Base-by-base conservation (phyloP, 2,797 vertebrate genomes). In the Coregonus sp. region DNA sequence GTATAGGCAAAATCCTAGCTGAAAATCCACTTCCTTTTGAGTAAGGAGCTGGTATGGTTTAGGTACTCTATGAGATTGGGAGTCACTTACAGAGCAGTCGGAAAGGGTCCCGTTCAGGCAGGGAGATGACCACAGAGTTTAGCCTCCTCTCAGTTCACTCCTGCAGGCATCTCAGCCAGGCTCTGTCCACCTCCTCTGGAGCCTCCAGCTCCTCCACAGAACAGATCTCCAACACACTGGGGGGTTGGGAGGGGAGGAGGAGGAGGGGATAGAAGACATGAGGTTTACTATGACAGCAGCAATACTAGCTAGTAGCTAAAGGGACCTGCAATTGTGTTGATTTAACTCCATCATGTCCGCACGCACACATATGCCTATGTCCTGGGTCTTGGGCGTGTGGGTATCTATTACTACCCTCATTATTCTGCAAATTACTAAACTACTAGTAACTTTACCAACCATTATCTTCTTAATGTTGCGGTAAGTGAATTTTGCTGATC, bases 121-220 rank as follows among this genome's bases (percentile, higher is more conserved):
- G 67, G 1, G 85, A 80, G 68, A 91, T 85, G 70, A 93, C 47
- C 20, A 95, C 84, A 52, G 35, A 25, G 25, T 93, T 86, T 71
- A 94, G 81, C 0, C 94, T 91, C 59, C 81, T 93, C 74, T 93
- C 91, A 0, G 91, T 92, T 94, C 95, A 95, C 15, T 59, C 81
- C 82, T 93, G 86, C 77, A 95, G 88, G 84, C 83, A 93, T 3
- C 80, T 78, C 76, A 95, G 82, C 2, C 83, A 85, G 25, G 77
- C 84, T 0, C 14, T 79, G 83, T 95, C 88, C 70, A 94, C 73
- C 75, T 93, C 92, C 63, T 90, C 86, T 1, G 84, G 81, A 37
- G 84, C 37, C 56, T 90, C 85, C 0, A 88, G 78, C 78, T 87
- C 86, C 78, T 89, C 77, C 70, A 87, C 12, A 5, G 52, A 79